Evolutionary conservation across 2,797 vertebrate species (phyloP).

Genomic region (Smutsia gigantea): DNA sequence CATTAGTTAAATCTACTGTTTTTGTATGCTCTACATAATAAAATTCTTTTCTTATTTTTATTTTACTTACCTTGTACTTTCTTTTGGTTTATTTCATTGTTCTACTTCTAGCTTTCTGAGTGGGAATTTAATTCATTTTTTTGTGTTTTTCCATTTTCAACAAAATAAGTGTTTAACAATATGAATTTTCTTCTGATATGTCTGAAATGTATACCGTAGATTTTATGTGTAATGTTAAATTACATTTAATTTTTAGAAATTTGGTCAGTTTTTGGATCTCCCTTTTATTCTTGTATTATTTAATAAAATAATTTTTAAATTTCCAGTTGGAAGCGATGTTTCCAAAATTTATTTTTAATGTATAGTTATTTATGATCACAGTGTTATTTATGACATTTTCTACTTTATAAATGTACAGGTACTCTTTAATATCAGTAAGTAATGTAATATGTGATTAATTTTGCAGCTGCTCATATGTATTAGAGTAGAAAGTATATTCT

Average conservation of each 20-base stretch:
- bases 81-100: background rate
- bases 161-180: background rate
- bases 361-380: background rate
- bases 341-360: background rate
- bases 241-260: background rate
- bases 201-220: background rate
- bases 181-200: background rate
- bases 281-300: background rate
- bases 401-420: background rate
- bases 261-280: background rate
- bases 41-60: background rate
- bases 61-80: background rate
- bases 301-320: background rate
- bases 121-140: background rate
- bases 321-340: background rate
- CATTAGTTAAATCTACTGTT: background rate
- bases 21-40: background rate
- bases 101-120: background rate
- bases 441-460: background rate
- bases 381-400: background rate
- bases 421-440: background rate
- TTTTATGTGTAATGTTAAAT: background rate
- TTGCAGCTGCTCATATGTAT: background rate
- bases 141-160: background rate
- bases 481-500: background rate